A percentile compares a stretch with the other conserved stretches of the same genome.
Conservation (phyloP, 2,888 invertebrate genomes). For the Erebia aethiops region DNA sequence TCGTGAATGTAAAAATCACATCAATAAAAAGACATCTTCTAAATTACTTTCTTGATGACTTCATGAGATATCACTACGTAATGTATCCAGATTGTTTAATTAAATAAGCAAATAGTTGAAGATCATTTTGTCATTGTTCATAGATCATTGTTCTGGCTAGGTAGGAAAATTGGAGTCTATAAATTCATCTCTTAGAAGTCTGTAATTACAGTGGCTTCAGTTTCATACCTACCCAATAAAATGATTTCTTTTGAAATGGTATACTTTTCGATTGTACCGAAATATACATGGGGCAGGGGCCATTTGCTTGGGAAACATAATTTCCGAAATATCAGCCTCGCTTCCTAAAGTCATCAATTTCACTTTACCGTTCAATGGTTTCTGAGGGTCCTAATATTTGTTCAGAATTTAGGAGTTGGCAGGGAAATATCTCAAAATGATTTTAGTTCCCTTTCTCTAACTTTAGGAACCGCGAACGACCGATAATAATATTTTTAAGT, state of each 20-base stretch:
- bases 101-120: too few species aligned
- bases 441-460: not conserved
- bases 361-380: slow-evolving; percentile 32
- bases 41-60: too few species aligned
- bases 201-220: not conserved
- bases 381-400: slow-evolving; percentile 24
- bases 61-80: too few species aligned
- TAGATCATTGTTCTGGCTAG: too few species aligned
- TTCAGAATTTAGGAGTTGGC: slow-evolving; percentile 8
- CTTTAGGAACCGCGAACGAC: not conserved
- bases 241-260: slow-evolving; percentile 5
- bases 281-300: slow-evolving; percentile 18
- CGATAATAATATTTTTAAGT: too few species aligned
- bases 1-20: too few species aligned
- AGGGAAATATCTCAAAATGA: not conserved
- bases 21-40: too few species aligned
- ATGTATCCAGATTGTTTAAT: too few species aligned
- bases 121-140: too few species aligned
- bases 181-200: too few species aligned
- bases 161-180: too few species aligned
- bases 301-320: slow-evolving; percentile 36
- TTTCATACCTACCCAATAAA: not conserved
- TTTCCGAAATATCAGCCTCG: slow-evolving; percentile 36
- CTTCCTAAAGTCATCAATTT: slow-evolving; percentile 38
- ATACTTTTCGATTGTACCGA: slow-evolving; percentile 20